Evolutionary conservation across 35 echinoderm and acorn worm genomes (phyloP), one percentile per base, ranked within the genome.

Genomic region (Heliocidaris tuberculata): DNA sequence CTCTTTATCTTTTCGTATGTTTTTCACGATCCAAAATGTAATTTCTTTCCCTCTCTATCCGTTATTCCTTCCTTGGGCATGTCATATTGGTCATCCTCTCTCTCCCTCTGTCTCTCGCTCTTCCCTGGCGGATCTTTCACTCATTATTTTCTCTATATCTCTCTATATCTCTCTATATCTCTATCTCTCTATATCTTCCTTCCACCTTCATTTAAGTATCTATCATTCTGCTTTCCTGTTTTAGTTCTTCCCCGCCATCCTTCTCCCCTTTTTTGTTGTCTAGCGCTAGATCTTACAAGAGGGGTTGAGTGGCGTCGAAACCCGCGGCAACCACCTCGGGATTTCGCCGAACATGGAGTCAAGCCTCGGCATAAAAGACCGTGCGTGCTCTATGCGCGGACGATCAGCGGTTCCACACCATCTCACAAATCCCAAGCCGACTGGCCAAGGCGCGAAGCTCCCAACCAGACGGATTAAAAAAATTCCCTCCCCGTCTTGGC

Each of bases 381-480:
- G 11, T 19, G 91, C 50, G 91, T 59, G 91, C 91, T 59, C 50
- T 49, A 30, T 27, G 91, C 29, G 48, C 50, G 47, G 16, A 52
- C 87, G 87, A 48, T 89, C 87, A 48, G 13, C 91, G 31, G 91
- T 93, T 59, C 31, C 91, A 49, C 91, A 93, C 91, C 50, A 59
- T 48, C 29, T 6, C 91, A 6, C 91, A 93, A 93, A 93, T 93
- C 91, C 91, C 91, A 49, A 93, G 91, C 91, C 91, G 50, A 93
- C n/a, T 30, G 91, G 48, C 48, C 48, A 48, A 5, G 50, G 91
- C 50, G 48, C 50, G 50, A 93, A 59, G 30, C 31, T 93, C 9
- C 65, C 0, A 59, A 24, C 91, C 16, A 93, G 91, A 50, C 91
- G 48, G 91, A 93, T 93, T 50, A n/a, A 93, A 93, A 89, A 24